Evolutionary conservation across 2,113 vertebrate species (phyloP).

Genomic region (Craseonycteris thonglongyai): DNA sequence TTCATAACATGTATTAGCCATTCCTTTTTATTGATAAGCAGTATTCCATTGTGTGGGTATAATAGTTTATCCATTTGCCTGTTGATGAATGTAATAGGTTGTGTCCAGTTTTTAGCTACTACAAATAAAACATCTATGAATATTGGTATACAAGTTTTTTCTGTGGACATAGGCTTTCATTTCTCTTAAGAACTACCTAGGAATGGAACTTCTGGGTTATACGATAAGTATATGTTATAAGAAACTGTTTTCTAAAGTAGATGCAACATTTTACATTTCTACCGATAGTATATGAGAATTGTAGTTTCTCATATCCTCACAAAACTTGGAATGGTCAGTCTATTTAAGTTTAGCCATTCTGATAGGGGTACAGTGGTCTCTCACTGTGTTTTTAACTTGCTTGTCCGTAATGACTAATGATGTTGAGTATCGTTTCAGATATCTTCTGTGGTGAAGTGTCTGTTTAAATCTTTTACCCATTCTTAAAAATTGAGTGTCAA

Average conservation of each 20-base stretch:
- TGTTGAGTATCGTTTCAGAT: background rate
- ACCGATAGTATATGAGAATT: background rate
- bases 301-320: background rate
- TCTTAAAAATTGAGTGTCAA: background rate
- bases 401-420: background rate
- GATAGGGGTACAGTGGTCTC: background rate
- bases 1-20: background rate
- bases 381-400: background rate
- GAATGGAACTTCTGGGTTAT: background rate
- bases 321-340: background rate
- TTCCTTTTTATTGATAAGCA: background rate
- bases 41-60: background rate
- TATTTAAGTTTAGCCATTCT: conserved; percentile 9
- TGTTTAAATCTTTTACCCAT: background rate
- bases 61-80: background rate
- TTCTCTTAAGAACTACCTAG: background rate
- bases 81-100: background rate
- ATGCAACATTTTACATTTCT: background rate
- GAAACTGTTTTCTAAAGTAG: conserved; percentile 11
- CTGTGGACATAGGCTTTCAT: background rate
- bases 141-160: background rate
- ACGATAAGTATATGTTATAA: background rate
- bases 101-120: background rate
- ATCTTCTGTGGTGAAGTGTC: background rate
- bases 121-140: background rate